Percentiles rank a stretch among this genome's conserved stretches.
Evolutionary conservation across 2,113 vertebrate species (phyloP).

Genomic region (Synchiropus splendidus): DNA sequence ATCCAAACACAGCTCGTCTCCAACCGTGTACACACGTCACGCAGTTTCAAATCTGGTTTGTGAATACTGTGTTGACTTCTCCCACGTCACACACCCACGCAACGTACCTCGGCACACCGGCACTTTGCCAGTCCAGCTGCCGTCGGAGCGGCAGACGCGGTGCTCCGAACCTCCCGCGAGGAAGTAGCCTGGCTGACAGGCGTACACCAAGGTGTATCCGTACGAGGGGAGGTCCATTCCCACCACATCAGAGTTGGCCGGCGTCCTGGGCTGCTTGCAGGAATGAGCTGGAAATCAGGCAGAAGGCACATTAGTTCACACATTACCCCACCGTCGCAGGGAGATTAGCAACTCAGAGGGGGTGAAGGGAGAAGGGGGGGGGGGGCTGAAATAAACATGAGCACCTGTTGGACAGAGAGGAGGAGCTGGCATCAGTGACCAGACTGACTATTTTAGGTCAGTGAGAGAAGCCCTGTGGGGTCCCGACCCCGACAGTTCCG

Average conservation of each 20-base stretch:
- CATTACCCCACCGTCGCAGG: constrained; percentile 1
- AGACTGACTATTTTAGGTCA: no score
- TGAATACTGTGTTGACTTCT: no score
- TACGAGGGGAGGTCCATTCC: constrained; percentile 92
- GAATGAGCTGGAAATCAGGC: constrained; percentile 77
- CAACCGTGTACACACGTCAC: no score
- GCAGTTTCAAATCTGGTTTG: no score
- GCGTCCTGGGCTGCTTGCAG: constrained; percentile 91
- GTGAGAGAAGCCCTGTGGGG: no score
- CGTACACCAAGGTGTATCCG: constrained; percentile 91
- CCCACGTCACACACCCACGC: constrained; percentile 4
- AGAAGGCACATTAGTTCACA: constrained; percentile 16
- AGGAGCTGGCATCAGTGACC: no score
- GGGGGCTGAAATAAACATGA: no score
- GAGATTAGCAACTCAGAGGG: constrained; percentile 23
- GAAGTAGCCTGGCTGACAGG: constrained; percentile 90
- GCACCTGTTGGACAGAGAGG: no score
- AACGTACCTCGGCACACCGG: constrained; percentile 87
- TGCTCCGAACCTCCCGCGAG: constrained; percentile 96
- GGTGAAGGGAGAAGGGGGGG: not conserved
- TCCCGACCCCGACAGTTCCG: no score
- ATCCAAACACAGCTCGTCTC: no score
- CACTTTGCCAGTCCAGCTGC: constrained; percentile 96
- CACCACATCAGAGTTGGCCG: constrained; percentile 79
- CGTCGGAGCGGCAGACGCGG: constrained; percentile 86